phyloP scores from a whole-genome alignment of 2,797 vertebrate species.

The Gallinago nigripennis region DNA sequence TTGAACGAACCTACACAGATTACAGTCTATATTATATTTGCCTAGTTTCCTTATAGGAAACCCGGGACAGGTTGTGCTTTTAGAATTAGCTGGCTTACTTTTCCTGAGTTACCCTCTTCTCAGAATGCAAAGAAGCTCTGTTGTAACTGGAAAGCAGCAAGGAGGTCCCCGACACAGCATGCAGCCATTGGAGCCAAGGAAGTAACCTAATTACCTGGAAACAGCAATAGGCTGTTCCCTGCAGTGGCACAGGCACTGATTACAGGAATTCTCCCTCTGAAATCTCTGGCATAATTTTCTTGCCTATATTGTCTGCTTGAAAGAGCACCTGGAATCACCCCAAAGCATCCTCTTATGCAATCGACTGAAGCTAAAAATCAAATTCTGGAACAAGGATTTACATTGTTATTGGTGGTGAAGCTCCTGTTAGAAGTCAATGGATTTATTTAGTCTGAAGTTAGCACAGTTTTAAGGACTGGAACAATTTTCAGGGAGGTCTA shows the following conservation, averaged over 20 bases:
- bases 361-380: not conserved
- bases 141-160: not conserved
- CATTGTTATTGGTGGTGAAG: not conserved
- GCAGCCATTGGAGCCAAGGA: not conserved
- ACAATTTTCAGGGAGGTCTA: not conserved
- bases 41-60: not conserved
- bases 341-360: not conserved
- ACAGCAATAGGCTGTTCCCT: not conserved
- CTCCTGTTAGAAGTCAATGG: not conserved
- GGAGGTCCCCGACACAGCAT: accelerated
- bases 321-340: not conserved
- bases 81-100: not conserved
- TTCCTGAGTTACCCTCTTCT: not conserved
- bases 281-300: not conserved
- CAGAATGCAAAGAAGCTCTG: not conserved
- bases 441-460: not conserved
- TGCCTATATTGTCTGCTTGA: not conserved
- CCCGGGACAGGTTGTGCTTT: not conserved
- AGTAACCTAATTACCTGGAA: not conserved
- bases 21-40: not conserved
- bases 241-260: not conserved
- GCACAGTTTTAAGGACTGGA: not conserved
- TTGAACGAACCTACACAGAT: not conserved
- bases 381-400: not conserved
- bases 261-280: not conserved